These are phyloP conservation scores for Neopipo cinnamomea DNA, from an alignment of 2,113 vertebrate genomes.

Conservation along the genomic window DNA sequence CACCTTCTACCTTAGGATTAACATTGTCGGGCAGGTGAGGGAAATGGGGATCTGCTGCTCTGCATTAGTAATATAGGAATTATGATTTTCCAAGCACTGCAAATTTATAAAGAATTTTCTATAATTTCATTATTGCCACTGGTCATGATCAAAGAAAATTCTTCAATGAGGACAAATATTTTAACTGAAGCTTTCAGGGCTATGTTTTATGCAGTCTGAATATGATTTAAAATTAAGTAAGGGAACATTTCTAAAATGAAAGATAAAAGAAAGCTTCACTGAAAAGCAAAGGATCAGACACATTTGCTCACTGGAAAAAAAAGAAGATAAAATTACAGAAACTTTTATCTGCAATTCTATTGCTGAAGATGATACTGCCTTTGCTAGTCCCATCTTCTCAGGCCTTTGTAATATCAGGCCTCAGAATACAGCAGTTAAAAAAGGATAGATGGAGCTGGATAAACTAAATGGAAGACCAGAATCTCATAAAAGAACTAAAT, in stretches of 20 bases:
- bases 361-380: neutral
- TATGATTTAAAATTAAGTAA: neutral
- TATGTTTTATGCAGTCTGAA: neutral
- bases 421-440: neutral
- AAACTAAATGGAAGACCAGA: slow-evolving; percentile 12
- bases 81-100: neutral
- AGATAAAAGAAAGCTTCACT: neutral
- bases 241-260: neutral
- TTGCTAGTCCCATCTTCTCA: neutral
- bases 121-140: neutral
- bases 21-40: neutral
- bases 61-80: neutral
- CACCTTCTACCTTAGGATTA: neutral
- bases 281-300: neutral
- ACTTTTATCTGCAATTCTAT: neutral
- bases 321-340: neutral
- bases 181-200: neutral
- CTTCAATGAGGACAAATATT: neutral
- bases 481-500: slow-evolving; percentile 15
- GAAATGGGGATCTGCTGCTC: neutral
- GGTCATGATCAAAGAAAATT: neutral
- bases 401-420: neutral
- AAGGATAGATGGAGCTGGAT: neutral
- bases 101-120: neutral
- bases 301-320: neutral